phyloP scores from a whole-genome alignment of 2,888 invertebrate species.

The Ptychoptera albimana region DNA sequence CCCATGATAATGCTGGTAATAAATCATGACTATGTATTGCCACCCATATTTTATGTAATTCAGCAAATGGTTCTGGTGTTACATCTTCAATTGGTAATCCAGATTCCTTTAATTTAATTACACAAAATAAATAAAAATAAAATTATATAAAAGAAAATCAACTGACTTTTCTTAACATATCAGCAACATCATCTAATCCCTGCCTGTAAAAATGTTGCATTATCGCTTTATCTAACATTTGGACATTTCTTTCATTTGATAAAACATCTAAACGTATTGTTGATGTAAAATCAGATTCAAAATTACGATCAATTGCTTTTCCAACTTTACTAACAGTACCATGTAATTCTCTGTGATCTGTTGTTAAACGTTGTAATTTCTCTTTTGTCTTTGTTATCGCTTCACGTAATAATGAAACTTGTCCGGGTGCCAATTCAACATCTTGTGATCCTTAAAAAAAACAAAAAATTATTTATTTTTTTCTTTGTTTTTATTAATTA shows the following conservation, averaged over 20 bases:
- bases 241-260: conserved; percentile 41
- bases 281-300: conserved; percentile 78
- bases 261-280: conserved; percentile 71
- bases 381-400: conserved; percentile 66
- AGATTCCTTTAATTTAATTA: conserved; percentile 40
- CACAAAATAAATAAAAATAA: conserved; percentile 1
- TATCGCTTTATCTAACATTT: conserved; percentile 71
- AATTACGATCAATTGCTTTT: conserved; percentile 91
- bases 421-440: conserved; percentile 50
- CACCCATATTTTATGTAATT: conserved; percentile 76
- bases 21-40: conserved; percentile 69
- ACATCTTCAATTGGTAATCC: conserved; percentile 39
- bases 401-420: conserved; percentile 55
- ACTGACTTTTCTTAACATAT: conserved; percentile 37
- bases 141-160: not conserved
- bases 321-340: conserved; percentile 76
- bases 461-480: no score
- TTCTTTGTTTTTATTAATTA: not conserved
- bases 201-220: conserved; percentile 92
- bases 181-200: conserved; percentile 86
- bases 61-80: conserved; percentile 52
- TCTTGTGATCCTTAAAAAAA: conserved; percentile 41
- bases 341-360: conserved; percentile 72
- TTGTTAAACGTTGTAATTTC: conserved; percentile 63
- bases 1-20: conserved; percentile 78